Evolutionary conservation across 2,888 invertebrate species (phyloP), one percentile per base, ranked within the genome.

Genomic region (Atethmia centrago): DNA sequence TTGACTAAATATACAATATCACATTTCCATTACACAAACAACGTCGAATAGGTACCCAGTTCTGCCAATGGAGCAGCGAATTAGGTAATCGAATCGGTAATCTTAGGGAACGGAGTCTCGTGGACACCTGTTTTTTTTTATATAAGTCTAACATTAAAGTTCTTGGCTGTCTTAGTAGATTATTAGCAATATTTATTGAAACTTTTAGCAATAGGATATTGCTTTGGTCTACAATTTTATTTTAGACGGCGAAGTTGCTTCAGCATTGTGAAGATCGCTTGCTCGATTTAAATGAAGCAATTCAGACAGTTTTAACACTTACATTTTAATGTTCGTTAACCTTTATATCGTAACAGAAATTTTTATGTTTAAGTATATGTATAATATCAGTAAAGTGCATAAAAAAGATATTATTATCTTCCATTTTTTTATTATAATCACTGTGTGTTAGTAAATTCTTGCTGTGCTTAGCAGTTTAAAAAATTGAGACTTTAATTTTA

Each of bases 361-460:
- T 64, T 51, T 69, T 16, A 67, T 53, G n/a, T 31, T 19, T n/a
- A 28, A 19, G 8, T 53, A n/a, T n/a, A n/a, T n/a, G n/a, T n/a
- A n/a, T n/a, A n/a, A n/a, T n/a, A 36, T 42, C 42, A 53, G 42
- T 53, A 42, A 70, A 19, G 28, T 31, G n/a, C n/a, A n/a, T n/a
- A n/a, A n/a, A n/a, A n/a, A n/a, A n/a, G n/a, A n/a, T n/a, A n/a
- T n/a, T n/a, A n/a, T n/a, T n/a, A n/a, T n/a, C n/a, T n/a, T n/a
- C n/a, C n/a, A n/a, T n/a, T n/a, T n/a, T n/a, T n/a, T n/a, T n/a
- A 25, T 36, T 47, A 25, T 14, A n/a, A 19, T 10, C 9, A 21
- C 14, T 40, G 2, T 28, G 16, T 28, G 16, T 53, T 65, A 51
- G 14, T n/a, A 49, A 28, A 12, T 19, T 21, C 14, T 21, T 14